Evolutionary conservation across 2,888 invertebrate genomes (phyloP).

Genomic region (Stomorhina lunata): DNA sequence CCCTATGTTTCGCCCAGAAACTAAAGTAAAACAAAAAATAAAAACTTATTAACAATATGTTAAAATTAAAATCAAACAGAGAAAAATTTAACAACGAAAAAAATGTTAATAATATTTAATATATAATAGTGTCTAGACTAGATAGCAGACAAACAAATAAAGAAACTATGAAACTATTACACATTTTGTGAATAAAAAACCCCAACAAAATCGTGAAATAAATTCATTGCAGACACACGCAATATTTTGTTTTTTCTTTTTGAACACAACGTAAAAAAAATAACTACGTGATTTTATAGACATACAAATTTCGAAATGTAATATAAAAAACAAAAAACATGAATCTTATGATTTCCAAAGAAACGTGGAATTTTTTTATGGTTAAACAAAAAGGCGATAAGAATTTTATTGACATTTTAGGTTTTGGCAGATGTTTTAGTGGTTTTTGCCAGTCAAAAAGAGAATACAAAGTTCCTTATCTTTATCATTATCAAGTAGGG

Average conservation of each 20-base stretch:
- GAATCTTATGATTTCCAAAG: no score
- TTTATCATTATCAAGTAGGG: background rate
- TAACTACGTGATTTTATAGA: background rate
- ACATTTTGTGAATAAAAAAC: constrained; percentile 6
- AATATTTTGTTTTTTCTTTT: background rate
- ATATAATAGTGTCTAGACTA: constrained; percentile 73
- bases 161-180: constrained; percentile 28
- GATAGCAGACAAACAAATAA: constrained; percentile 74
- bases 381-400: background rate
- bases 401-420: background rate
- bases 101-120: constrained; percentile 17
- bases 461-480: background rate
- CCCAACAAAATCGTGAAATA: background rate
- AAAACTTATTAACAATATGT: background rate
- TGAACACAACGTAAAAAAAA: background rate
- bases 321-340: background rate
- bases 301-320: background rate
- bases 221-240: background rate
- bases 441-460: background rate
- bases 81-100: constrained; percentile 28
- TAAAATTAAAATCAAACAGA: constrained; percentile 2
- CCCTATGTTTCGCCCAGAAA: background rate
- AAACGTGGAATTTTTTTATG: no score
- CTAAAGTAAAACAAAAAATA: background rate
- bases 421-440: background rate